Evolutionary conservation across 2,113 vertebrate genomes (phyloP), one percentile per base, ranked within the genome.

Genomic region (Okapia johnstoni): DNA sequence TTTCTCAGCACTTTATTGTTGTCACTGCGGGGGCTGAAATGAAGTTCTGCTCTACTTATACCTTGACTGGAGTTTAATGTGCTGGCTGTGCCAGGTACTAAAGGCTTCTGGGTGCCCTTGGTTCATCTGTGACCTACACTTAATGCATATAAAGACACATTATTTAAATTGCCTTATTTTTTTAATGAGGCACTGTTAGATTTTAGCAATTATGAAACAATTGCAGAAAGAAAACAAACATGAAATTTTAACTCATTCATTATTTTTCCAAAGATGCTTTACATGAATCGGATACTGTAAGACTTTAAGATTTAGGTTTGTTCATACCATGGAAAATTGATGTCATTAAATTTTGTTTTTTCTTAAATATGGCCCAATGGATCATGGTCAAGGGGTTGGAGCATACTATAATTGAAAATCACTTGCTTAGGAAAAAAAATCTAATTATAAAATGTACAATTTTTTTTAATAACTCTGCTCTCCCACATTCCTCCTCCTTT

Each of bases 1-100:
- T 99, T 99, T 99, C 99, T 99, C 98, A 98, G 98, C 98, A 85
- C 98, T 99, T 99, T 99, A 99, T 99, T 99, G 99, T 99, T 99
- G 98, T 99, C 99, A 98, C 98, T 98, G 98, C 98, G 90, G 99
- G 98, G 98, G 99, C 98, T 99, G 98, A 99, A 99, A 99, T 98
- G 98, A 98, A 99, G 99, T 99, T 99, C 98, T 98, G 97, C 99
- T 99, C 98, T 98, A 98, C 98, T 99, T 98, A 98, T 99, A 99
- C 98, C 99, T 99, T 98, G 98, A 98, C 98, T 98, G 97, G 97
- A 98, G 97, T 98, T 98, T 98, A 98, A 98, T 98, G 95, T 98
- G 98, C 98, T 98, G 98, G 98, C 98, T 98, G 96, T 98, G 98
- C 98, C 98, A 99, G 98, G 98, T 99, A 98, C 98, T 97, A 98